These are phyloP conservation scores for Isotomurus palustris DNA, from an alignment of 2,888 invertebrate genomes.

Conservation along the genomic window DNA sequence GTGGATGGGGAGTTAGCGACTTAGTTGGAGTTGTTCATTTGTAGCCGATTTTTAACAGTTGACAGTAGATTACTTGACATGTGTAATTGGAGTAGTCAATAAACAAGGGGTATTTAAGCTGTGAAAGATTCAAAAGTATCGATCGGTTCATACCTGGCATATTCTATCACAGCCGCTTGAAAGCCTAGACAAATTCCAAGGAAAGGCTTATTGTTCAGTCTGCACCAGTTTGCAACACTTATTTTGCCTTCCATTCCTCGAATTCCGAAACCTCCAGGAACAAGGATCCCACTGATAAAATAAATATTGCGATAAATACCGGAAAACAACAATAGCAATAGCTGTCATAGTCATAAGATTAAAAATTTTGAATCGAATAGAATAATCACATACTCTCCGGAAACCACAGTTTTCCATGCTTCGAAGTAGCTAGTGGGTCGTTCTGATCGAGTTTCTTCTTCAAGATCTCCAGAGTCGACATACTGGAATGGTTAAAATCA, in stretches of 20 bases:
- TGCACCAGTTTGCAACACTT: constrained; percentile 86
- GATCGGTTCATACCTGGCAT: constrained; percentile 56
- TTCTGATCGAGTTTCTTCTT: constrained; percentile 64
- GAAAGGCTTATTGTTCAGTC: constrained; percentile 82
- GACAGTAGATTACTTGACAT: not conserved
- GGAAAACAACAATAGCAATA: too few species aligned
- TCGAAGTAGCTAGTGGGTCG: constrained; percentile 83
- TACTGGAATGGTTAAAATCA: constrained; percentile 56
- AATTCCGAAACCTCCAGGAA: constrained; percentile 96
- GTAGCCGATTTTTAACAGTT: not conserved
- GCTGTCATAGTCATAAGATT: too few species aligned
- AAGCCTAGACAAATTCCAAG: constrained; percentile 96
- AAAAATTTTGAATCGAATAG: too few species aligned
- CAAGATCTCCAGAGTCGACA: constrained; percentile 86
- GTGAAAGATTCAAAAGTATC: not conserved
- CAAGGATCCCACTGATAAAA: constrained; percentile 74
- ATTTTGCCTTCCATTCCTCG: constrained; percentile 96
- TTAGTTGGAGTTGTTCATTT: constrained; percentile 30
- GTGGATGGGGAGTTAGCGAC: constrained; percentile 28
- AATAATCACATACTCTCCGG: too few species aligned
- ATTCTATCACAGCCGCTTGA: constrained; percentile 95
- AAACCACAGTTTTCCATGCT: constrained; percentile 94
- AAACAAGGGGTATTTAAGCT: not conserved
- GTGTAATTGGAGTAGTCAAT: not conserved
- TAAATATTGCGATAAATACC: too few species aligned